Conservation (phyloP, 2,113 vertebrate genomes). For the Tetrao urogallus region DNA sequence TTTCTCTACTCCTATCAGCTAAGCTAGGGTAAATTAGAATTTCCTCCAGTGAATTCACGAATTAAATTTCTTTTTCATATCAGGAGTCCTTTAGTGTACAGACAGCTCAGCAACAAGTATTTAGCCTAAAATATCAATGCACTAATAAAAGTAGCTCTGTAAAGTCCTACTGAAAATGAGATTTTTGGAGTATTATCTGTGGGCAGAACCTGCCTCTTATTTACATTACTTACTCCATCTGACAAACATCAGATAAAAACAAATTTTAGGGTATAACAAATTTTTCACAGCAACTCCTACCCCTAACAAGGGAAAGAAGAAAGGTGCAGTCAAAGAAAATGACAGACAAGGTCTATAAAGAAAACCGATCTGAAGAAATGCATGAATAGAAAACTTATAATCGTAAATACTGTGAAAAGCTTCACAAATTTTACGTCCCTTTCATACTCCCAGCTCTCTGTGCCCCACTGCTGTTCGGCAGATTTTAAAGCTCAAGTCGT, state of each 20-base stretch:
- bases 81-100: neutral
- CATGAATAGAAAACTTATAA: neutral
- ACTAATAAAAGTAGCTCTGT: neutral
- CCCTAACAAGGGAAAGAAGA: neutral
- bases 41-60: neutral
- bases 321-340: neutral
- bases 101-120: neutral
- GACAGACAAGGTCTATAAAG: neutral
- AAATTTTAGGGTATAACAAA: neutral
- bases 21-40: neutral
- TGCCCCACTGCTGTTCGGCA: accelerated
- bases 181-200: neutral
- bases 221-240: neutral
- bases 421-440: neutral
- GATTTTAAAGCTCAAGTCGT: neutral
- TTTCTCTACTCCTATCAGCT: neutral
- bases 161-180: neutral
- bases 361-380: neutral
- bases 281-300: neutral
- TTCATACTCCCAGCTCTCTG: neutral
- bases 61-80: neutral
- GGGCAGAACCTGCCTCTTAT: neutral
- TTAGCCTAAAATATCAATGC: neutral
- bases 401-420: neutral
- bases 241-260: neutral